Evolutionary conservation across 2,797 vertebrate species (phyloP), one percentile per base, ranked within the genome.

Genomic region (Leuciscus waleckii): DNA sequence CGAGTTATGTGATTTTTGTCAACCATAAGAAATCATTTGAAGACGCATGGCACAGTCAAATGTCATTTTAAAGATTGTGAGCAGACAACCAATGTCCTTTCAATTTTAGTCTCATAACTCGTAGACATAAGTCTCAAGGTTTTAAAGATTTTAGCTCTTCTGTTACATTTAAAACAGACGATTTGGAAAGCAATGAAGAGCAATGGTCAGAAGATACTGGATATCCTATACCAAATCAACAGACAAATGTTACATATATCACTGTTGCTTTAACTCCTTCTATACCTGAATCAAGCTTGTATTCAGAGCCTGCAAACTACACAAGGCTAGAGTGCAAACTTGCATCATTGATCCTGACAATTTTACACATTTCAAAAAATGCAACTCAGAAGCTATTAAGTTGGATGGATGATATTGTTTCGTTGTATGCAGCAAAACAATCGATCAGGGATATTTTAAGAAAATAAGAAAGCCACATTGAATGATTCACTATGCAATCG

Each of bases 1-100:
- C 26, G 61, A 69, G 73, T 54, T 58, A 17, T 87, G 86, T 58
- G 82, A 87, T 69, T 87, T 87, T 67, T 87, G 86, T 67, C 51
- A 70, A 39, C 65, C 71, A 58, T 51, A 81, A 70, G 23, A 39
- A 71, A 51, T 67, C 65, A 85, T 85, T 61, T 87, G 65, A 71
- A n/a, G 73, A 37, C 5, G 4, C 11, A 54, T 51, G 86, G 37
- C 1, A 84, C 86, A 29, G 78, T 84, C 6, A 51, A 56, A 3
- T 87, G 78, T 84, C 63, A 41, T 73, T 84, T 84, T 81, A 84
- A 61, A 19, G 65, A 69, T 19, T 85, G 82, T 54, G 43, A 81
- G 39, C 17, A 77, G 80, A 87, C 19, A n/a, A 81, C 77, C 13
- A 84, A 84, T 73, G 35, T 29, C 23, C 69, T 82, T 81, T 63